These are phyloP conservation scores for Bos taurus DNA, from an alignment of 2,113 vertebrate species.

Conservation along the genomic window ARS-UCD2.0 NC_037337.1:19369001-19369500, in stretches of 20 bases:
- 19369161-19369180: neutral
- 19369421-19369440: neutral
- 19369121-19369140: neutral
- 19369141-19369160: neutral
- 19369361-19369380: neutral
- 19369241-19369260: neutral
- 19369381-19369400: neutral
- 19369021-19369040: neutral
- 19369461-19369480: slow-evolving; percentile 1
- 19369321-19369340: neutral
- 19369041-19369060: neutral
- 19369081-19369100: neutral
- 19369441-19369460: neutral
- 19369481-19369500: neutral
- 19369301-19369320: neutral
- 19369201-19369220: neutral
- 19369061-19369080: neutral
- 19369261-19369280: neutral
- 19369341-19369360: slow-evolving; percentile 8
- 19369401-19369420: neutral
- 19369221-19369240: slow-evolving; percentile 1
- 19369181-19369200: neutral
- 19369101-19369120: neutral
- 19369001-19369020: neutral
- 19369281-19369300: neutral